These are phyloP conservation scores for Clarias fuscus DNA, from an alignment of 2,797 vertebrate genomes.

Conservation along the genomic window DNA sequence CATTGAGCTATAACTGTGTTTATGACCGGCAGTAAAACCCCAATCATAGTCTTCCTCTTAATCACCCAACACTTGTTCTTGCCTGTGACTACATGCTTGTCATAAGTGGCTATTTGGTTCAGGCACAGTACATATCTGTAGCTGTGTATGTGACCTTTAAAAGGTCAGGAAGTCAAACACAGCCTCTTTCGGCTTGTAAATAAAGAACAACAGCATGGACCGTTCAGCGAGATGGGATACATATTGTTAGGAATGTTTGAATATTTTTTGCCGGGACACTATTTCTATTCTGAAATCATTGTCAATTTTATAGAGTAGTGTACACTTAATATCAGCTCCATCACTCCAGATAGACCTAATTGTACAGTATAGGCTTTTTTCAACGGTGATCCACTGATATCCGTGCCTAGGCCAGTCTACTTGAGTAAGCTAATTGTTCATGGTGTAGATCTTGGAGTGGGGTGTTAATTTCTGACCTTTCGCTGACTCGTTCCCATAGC, in stretches of 20 bases:
- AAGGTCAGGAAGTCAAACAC: constrained; percentile 35
- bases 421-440: constrained; percentile 31
- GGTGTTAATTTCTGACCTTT: constrained; percentile 68
- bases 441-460: constrained; percentile 36
- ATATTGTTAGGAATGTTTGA: not conserved
- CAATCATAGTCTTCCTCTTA: constrained; percentile 19
- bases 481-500: constrained; percentile 58
- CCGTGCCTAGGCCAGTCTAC: not conserved
- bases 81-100: constrained; percentile 19
- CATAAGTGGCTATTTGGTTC: constrained; percentile 51
- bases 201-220: constrained; percentile 2
- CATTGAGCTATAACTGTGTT: constrained; percentile 34
- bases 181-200: not conserved
- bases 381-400: not conserved
- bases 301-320: not conserved
- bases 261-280: not conserved
- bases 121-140: constrained; percentile 55
- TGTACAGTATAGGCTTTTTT: not conserved
- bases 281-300: not conserved
- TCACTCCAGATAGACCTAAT: not conserved
- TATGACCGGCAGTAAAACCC: constrained; percentile 41
- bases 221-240: not conserved
- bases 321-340: not conserved
- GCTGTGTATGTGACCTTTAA: constrained; percentile 39
- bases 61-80: constrained; percentile 15